Base-by-base conservation (phyloP, 1,140 invertebrate genomes). In the Nomia melanderi region DNA sequence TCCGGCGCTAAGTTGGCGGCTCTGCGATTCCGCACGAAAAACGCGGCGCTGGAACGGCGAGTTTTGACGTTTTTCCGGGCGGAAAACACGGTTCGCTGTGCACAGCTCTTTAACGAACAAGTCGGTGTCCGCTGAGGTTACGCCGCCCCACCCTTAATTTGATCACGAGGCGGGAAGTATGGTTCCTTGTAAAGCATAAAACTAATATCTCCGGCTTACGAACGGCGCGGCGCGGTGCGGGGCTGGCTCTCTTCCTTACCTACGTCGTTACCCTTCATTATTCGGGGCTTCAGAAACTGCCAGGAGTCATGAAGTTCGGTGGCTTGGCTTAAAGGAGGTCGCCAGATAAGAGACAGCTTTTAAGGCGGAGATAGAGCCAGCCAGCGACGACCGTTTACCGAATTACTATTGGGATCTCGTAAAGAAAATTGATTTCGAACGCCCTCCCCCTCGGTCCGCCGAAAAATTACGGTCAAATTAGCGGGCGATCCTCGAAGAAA, bases 131-230 rank as follows among this genome's bases (percentile, higher is more conserved):
- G 8, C 27, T 6, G 36, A 23, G 60, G 25, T 9, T 39, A n/a
- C n/a, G n/a, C n/a, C n/a, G n/a, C 39, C 31, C 20, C 20, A 36
- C 5, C 11, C 20, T 31, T 57, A 70, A 62, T 67, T 75, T 65
- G 29, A 64, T 66, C 53, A 36, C 56, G 44, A 36, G 53, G 20
- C 50, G n/a, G 31, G 64, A 50, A 75, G 73, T 75, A 75, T 75
- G 54, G 56, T 75, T 47, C 44, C 54, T 41, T 75, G 73, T 75
- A 67, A 31, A 47, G 23, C 73, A 69, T 75, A 75, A 75, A 75
- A 47, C 53, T 67, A 47, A 67, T 59, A 65, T 47, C 31, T 41
- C 39, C 14, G 29, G 53, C 29, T 75, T 67, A 75, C 56, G 67
- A 74, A 36, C 71, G 20, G 1, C 0, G 20, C 8, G 25, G n/a